Base-by-base conservation (phyloP, 2,888 invertebrate genomes). In the Lasioglossum villosulum region DNA sequence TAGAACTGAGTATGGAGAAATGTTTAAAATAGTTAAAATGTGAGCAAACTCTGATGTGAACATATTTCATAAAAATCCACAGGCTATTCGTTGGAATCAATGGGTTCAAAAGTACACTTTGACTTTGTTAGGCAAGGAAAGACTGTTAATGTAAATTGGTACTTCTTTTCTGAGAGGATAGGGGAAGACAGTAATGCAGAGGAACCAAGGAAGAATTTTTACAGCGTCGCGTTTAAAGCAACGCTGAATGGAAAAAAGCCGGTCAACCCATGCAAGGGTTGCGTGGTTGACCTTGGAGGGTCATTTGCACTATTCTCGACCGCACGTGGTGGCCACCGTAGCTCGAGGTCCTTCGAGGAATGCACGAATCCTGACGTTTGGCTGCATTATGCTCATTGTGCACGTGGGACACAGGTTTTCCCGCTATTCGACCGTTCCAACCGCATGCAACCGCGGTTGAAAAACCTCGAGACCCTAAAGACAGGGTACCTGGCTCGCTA, bases 241-340 rank as follows among this genome's bases (percentile, higher is more conserved):
- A 86, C 76, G 74, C 83, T 81, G 86, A 88, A 86, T 79, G 79
- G 80, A 82, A 80, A 86, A 84, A 48, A 83, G 63, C 72, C 37
- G 71, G 23, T 59, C 63, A 30, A 80, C 23, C 73, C 66, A 4
- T 88, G 87, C 83, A 93, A 93, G 92, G 92, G 92, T 93, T 93
- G 93, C 88, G 90, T 80, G 86, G 92, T 92, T 92, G 92, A 90
- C 93, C 93, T 93, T 93, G 92, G 89, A 92, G 89, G 90, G 91
- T 92, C 92, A 91, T 92, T 93, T 89, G 89, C 93, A 92, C 91
- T 90, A 88, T 89, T 86, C 90, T 90, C 86, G 90, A 87, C 87
- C 86, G 87, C 85, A 78, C 81, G 83, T 81, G 89, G 66, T 39
- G 77, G 80, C 75, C 81, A 85, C 82, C 87, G 86, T 87, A 80